A percentile compares a stretch with the other conserved stretches of the same genome.
Conservation (phyloP, 2,888 invertebrate species). For the Himalopsyche tibetana region DNA sequence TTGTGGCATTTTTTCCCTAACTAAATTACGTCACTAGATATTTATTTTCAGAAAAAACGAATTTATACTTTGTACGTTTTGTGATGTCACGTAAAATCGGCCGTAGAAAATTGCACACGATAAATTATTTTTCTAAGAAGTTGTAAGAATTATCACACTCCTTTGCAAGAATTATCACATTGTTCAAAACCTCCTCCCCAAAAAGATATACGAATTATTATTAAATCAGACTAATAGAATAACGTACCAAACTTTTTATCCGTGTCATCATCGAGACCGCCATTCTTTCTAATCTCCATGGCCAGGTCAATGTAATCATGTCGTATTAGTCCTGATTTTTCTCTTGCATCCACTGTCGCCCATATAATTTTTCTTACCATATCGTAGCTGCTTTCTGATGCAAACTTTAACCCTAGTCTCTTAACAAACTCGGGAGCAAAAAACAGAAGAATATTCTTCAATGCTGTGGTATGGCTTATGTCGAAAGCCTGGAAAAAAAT, state of each 20-base stretch:
- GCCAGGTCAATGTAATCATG: slow-evolving; percentile 67
- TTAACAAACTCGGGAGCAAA: slow-evolving; percentile 53
- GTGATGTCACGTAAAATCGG: background rate
- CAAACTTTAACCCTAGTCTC: slow-evolving; percentile 38
- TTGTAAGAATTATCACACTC: too few species aligned
- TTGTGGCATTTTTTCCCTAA: too few species aligned
- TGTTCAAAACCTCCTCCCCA: background rate
- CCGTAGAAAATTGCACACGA: background rate
- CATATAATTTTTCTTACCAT: slow-evolving; percentile 65
- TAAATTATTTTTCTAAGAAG: too few species aligned
- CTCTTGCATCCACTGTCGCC: slow-evolving; percentile 64
- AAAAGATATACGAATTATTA: background rate
- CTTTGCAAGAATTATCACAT: background rate
- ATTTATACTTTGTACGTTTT: too few species aligned
- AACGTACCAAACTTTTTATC: slow-evolving; percentile 52
- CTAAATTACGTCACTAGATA: too few species aligned
- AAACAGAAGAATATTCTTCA: slow-evolving; percentile 51
- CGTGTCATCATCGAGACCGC: slow-evolving; percentile 53
- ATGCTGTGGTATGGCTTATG: slow-evolving; percentile 29
- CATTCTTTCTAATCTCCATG: slow-evolving; percentile 66
- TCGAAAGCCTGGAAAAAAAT: background rate
- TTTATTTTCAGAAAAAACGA: background rate
- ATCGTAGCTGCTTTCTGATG: slow-evolving; percentile 57
- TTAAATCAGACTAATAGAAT: too few species aligned
- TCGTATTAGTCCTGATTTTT: slow-evolving; percentile 64